Evolutionary conservation across 2,113 vertebrate genomes (phyloP), one percentile per base, ranked within the genome.

Genomic region (Uria aalge): DNA sequence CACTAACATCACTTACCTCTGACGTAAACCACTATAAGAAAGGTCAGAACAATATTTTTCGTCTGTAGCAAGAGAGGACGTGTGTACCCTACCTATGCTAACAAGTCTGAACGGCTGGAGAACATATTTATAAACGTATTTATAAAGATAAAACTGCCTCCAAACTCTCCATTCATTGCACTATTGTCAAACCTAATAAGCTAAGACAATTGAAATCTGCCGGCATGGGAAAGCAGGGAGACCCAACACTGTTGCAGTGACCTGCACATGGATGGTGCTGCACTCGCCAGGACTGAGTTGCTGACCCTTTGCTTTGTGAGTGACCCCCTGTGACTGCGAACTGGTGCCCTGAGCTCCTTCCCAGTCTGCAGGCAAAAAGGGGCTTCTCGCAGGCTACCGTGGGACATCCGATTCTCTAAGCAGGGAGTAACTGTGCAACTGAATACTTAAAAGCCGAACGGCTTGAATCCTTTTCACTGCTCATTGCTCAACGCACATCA

Each of bases 131-230:
- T 78, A 87, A 81, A 95, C 76, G 73, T 90, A 75, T 88, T 93
- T 84, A 88, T 92, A 69, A 52, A 87, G 94, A 62, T 50, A 90
- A 82, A 91, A 60, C 57, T 30, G 13, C 27, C 74, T 94, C 74
- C 2, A 6, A 88, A 76, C 71, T 96, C 87, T 88, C 67, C 55
- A 56, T 83, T 87, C 90, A 73, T 96, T 96, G 96, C 87, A 71
- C 92, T 95, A 87, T 45, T 78, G 53, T 82, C 71, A 92, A 73
- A 95, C 43, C 79, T 80, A 95, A 85, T 38, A 97, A 95, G 87
- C 95, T 82, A 67, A 95, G 94, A 93, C 74, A 91, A 92, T 11
- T 73, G 94, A 85, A 95, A 96, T 83, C 87, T 88, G 84, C 74
- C 1, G 2, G 89, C 45, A 22, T 30, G 68, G 89, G 69, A 47